Conservation (phyloP, 2,888 invertebrate species). For the Caenorhabditis becei region DNA sequence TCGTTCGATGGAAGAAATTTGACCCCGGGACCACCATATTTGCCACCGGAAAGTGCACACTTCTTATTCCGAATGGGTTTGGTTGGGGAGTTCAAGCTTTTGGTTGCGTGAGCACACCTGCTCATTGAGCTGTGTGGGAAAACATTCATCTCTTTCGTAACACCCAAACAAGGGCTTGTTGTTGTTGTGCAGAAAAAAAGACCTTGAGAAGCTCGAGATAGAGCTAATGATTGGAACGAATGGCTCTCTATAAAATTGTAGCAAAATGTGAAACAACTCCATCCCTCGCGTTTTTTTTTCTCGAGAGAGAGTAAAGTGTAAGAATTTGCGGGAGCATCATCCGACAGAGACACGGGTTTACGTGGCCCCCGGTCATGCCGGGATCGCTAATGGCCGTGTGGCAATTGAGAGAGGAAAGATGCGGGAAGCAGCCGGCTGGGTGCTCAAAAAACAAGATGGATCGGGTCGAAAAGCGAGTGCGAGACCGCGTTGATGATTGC, state of each 20-base stretch:
- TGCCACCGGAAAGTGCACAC: conserved; percentile 8
- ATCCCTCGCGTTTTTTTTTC: neutral
- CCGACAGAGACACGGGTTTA: conserved; percentile 16
- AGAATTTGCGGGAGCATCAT: neutral
- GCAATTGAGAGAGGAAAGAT: conserved; percentile 11
- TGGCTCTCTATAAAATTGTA: neutral
- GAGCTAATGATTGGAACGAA: neutral
- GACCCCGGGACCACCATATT: neutral
- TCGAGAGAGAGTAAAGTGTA: neutral
- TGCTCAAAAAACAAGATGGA: conserved; percentile 21
- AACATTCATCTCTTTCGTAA: neutral
- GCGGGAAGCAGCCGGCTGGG: neutral
- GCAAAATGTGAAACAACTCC: neutral
- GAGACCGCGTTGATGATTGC: neutral
- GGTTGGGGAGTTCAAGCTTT: neutral
- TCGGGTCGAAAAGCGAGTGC: conserved; percentile 10
- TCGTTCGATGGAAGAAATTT: neutral
- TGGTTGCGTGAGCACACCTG: conserved; percentile 12
- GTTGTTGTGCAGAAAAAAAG: neutral
- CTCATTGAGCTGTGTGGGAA: conserved; percentile 18
- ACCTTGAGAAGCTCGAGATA: neutral
- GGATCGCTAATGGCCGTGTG: conserved; percentile 19
- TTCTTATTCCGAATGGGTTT: neutral
- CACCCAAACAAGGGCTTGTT: neutral
- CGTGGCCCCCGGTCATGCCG: conserved; percentile 2